Evolutionary conservation across 2,888 invertebrate species (phyloP).

Genomic region (Pomacea canaliculata): DNA sequence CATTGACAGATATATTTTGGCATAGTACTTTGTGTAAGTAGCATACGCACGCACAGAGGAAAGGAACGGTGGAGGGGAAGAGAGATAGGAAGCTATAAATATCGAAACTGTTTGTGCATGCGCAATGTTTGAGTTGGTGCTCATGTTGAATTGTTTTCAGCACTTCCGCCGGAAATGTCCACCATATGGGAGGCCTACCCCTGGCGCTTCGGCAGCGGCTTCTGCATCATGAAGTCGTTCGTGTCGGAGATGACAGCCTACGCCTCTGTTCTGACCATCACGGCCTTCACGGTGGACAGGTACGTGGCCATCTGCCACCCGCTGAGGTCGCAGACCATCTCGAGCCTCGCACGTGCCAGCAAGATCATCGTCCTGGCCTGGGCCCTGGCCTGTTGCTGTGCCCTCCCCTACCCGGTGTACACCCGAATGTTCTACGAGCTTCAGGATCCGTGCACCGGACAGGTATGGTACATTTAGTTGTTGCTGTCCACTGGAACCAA

Average conservation of each 20-base stretch:
- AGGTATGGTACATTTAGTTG: constrained; percentile 9
- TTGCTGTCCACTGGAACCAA: too few species aligned
- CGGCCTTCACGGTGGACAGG: constrained; percentile 89
- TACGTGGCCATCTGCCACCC: constrained; percentile 92
- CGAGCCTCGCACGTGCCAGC: constrained; percentile 84
- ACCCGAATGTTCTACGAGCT: constrained; percentile 56
- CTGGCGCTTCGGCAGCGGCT: constrained; percentile 67
- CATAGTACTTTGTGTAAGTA: too few species aligned
- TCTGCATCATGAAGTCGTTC: constrained; percentile 70
- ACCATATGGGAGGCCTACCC: constrained; percentile 72
- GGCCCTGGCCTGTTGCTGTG: constrained; percentile 81
- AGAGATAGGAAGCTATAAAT: background rate
- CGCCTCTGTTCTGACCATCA: constrained; percentile 90
- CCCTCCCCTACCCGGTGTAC: constrained; percentile 70
- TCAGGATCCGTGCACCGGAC: constrained; percentile 41
- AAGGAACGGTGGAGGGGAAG: constrained; percentile 7
- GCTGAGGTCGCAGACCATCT: constrained; percentile 84
- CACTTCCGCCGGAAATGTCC: constrained; percentile 70
- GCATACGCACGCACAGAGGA: background rate
- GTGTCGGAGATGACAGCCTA: constrained; percentile 79
- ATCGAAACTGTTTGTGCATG: background rate
- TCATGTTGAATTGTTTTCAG: constrained; percentile 45
- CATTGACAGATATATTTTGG: too few species aligned
- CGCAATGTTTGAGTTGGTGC: background rate
- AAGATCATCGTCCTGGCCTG: constrained; percentile 84